phyloP scores from a whole-genome alignment of 2,797 vertebrate genomes.

The Distichodus sexfasciatus region DNA sequence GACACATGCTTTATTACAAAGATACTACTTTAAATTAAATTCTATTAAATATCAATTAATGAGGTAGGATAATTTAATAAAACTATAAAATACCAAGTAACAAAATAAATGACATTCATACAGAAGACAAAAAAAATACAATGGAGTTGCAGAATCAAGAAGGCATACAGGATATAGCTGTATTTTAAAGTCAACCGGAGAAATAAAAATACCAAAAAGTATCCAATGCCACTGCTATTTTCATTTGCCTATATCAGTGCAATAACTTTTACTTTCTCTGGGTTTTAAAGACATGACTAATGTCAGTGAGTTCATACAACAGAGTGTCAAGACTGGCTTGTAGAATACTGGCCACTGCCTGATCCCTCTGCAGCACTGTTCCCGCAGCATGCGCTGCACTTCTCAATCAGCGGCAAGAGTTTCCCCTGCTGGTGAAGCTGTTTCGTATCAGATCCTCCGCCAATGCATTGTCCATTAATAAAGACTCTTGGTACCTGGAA shows the following conservation, averaged over 20 bases:
- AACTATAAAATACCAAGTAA: background rate
- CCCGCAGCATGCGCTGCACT: slow-evolving; percentile 75
- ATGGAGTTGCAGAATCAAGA: background rate
- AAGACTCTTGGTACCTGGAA: slow-evolving; percentile 89
- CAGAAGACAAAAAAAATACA: background rate
- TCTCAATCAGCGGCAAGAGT: slow-evolving; percentile 81
- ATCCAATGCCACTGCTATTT: background rate
- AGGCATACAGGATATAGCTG: background rate
- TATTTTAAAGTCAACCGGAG: background rate
- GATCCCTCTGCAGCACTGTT: slow-evolving; percentile 60
- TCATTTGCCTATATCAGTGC: background rate
- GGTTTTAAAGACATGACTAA: slow-evolving; percentile 14
- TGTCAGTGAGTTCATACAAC: background rate
- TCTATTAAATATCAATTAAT: background rate
- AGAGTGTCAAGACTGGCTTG: slow-evolving; percentile 64
- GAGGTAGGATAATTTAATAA: background rate
- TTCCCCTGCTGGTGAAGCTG: slow-evolving; percentile 87
- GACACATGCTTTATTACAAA: background rate
- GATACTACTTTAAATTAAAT: background rate
- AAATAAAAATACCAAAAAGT: background rate
- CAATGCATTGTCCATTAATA: slow-evolving; percentile 90
- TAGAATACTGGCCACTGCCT: slow-evolving; percentile 57
- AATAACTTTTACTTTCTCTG: background rate
- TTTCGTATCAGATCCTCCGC: slow-evolving; percentile 87
- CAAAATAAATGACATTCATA: background rate